Conservation (phyloP, 2,113 vertebrate species). For the Silurus meridionalis region DNA sequence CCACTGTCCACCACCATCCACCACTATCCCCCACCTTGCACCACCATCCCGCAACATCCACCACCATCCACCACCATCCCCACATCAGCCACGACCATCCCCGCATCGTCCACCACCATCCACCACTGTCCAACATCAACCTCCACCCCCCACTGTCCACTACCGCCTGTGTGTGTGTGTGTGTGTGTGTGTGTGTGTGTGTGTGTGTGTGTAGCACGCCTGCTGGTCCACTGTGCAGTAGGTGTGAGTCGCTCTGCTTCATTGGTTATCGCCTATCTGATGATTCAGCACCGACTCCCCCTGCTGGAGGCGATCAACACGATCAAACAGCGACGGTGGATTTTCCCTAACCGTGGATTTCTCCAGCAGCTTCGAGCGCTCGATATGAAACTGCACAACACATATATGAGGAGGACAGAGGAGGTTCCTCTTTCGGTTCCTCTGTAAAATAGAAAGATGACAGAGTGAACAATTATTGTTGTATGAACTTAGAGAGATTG, state of each 20-base stretch:
- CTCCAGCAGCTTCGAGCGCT: slow-evolving; percentile 73
- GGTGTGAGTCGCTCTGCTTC: slow-evolving; percentile 81
- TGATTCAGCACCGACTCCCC: slow-evolving; percentile 72
- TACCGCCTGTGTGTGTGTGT: neutral
- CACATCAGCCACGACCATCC: no score
- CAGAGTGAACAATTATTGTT: neutral
- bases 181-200: slow-evolving; percentile 15
- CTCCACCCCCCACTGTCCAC: no score
- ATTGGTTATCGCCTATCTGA: slow-evolving; percentile 76
- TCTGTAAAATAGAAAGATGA: neutral
- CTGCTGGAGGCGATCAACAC: slow-evolving; percentile 70
- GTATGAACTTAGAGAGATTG: neutral
- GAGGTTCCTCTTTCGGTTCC: neutral
- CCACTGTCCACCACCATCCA: no score
- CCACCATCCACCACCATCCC: no score
- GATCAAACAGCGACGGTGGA: slow-evolving; percentile 74
- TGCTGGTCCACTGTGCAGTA: slow-evolving; percentile 79
- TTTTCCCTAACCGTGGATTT: slow-evolving; percentile 79
- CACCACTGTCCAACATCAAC: no score
- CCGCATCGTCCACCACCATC: no score
- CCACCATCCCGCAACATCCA: no score
- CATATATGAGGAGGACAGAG: neutral
- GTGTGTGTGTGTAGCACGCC: slow-evolving; percentile 60
- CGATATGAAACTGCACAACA: slow-evolving; percentile 60
- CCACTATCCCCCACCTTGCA: no score